Evolutionary conservation across 2,113 vertebrate species (phyloP).

Genomic region (Alethe diademata): DNA sequence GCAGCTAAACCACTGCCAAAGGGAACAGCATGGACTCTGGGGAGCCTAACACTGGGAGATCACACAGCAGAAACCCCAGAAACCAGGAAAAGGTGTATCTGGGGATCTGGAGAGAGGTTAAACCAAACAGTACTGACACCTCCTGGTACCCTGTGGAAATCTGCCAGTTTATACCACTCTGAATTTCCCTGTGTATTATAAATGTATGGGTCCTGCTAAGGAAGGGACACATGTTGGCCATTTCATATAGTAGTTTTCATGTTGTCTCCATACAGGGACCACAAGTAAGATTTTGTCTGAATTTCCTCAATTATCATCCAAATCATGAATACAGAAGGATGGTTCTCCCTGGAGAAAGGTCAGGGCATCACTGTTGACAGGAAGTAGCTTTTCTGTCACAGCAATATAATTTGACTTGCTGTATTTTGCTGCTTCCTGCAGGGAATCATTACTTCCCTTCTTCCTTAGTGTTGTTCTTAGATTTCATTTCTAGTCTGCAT

Average conservation of each 20-base stretch:
- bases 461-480: background rate
- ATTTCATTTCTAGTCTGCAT: background rate
- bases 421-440: background rate
- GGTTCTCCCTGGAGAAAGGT: background rate
- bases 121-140: background rate
- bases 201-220: background rate
- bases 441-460: background rate
- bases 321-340: background rate
- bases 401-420: background rate
- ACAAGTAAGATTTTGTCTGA: background rate
- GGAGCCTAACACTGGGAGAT: background rate
- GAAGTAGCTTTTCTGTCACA: background rate
- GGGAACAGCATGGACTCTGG: background rate
- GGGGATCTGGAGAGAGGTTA: background rate
- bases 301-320: background rate
- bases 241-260: background rate
- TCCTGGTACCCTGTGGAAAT: background rate
- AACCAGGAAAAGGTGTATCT: background rate
- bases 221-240: background rate
- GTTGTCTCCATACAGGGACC: rapidly evolving
- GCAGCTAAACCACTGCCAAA: background rate
- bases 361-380: background rate
- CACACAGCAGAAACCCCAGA: background rate
- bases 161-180: background rate
- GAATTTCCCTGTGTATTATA: background rate